Evolutionary conservation across 2,113 vertebrate genomes (phyloP), one percentile per base, ranked within the genome.

Genomic region (Pogonocichla stellata): DNA sequence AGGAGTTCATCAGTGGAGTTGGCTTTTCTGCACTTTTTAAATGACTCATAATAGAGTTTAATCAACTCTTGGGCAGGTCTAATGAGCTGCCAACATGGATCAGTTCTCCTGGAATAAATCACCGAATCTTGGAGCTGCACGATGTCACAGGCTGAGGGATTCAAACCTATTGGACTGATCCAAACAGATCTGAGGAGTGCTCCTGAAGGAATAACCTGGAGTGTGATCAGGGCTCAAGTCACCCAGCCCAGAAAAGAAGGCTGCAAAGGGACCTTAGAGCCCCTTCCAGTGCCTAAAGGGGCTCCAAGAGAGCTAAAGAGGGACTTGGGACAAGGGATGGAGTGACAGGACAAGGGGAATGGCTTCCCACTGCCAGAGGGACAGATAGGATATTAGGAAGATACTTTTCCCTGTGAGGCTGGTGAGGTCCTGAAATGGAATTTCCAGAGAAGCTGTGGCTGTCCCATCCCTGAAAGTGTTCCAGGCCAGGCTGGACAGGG

Each of bases 1-100:
- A 58, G 60, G 80, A 91, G 95, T 70, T 87, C 94, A 94, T 92
- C 88, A 85, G 56, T 14, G 20, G 64, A 92, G 73, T 26, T 89
- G 78, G 90, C 81, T 95, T 87, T 91, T 81, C 90, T 34, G 62
- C 78, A n/a, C 86, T 91, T 92, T 94, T 95, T 84, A 89, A 94
- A 91, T 4, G 60, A 94, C 80, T 86, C 72, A 80, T 86, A 91
- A 91, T 86, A 34, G 33, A 80, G 58, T 91, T 94, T 91, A 96
- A 96, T 94, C 90, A 94, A 91, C 69, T 81, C 56, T 78, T 64
- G 90, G 87, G 84, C 77, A 94, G 70, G 60, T 78, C 66, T 86
- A 93, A 96, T 14, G 84, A 96, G 36, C 84, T 92, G 89, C 80
- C 69, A 80, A 54, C 34, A 58, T 73, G 78, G 65, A 66, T 81